Conservation (phyloP, 2,797 vertebrate species). For the Tokudaia tokunoshimensis region DNA sequence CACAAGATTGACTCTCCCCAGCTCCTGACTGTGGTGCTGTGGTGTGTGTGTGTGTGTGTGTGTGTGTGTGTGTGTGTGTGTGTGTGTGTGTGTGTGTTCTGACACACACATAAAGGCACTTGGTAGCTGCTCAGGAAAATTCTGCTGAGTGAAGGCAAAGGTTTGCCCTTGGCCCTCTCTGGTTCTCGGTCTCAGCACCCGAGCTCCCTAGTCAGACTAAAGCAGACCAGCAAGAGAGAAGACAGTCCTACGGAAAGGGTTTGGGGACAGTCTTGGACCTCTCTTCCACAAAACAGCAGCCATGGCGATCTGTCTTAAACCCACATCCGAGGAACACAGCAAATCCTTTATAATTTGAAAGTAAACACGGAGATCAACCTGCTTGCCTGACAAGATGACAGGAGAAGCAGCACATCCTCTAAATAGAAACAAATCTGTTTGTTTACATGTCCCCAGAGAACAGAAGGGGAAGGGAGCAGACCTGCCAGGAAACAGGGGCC, state of each 20-base stretch:
- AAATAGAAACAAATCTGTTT: conserved; percentile 39
- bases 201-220: neutral
- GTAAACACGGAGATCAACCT: conserved; percentile 9
- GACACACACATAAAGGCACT: neutral
- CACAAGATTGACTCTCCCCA: neutral
- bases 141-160: neutral
- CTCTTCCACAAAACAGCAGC: neutral
- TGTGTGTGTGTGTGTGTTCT: neutral
- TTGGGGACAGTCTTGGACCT: neutral
- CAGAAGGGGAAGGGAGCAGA: neutral
- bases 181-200: neutral
- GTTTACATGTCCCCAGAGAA: conserved; percentile 39
- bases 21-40: neutral
- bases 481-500: neutral
- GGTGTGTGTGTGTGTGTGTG: too few species aligned
- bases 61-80: too few species aligned
- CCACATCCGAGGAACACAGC: neutral
- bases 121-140: neutral
- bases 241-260: neutral
- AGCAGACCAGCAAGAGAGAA: neutral
- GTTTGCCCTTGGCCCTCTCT: neutral
- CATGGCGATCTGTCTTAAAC: neutral
- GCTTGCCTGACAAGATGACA: conserved; percentile 31
- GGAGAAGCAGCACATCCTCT: conserved; percentile 1
- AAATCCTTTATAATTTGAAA: conserved; percentile 16